phyloP scores from a whole-genome alignment of 92 coral and sea anemone genomes.

The Porites cylindrica region DNA sequence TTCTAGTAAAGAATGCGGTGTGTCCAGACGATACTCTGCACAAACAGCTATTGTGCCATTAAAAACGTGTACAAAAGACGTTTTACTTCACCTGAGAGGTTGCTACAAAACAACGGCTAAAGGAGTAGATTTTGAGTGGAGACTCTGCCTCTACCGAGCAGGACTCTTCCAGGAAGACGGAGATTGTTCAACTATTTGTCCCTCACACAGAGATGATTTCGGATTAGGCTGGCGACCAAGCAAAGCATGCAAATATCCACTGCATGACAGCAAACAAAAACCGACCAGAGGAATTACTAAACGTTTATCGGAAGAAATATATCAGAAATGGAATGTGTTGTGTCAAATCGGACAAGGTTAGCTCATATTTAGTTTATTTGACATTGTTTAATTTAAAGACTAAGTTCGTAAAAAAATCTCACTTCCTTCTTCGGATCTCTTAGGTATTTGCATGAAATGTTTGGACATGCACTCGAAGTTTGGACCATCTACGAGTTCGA shows the following conservation, averaged over 20 bases:
- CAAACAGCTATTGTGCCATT: too few species aligned
- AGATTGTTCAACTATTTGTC: constrained; percentile 19
- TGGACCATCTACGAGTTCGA: neutral
- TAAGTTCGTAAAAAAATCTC: too few species aligned
- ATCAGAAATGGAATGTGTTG: neutral
- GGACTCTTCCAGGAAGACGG: neutral
- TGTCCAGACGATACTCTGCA: too few species aligned
- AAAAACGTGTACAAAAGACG: too few species aligned
- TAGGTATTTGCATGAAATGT: too few species aligned
- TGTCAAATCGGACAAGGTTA: constrained; percentile 19
- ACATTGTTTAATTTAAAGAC: too few species aligned
- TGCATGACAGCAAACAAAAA: neutral
- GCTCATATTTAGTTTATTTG: neutral
- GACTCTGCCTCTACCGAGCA: neutral
- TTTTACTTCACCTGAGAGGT: too few species aligned
- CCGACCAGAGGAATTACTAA: neutral
- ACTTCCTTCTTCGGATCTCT: too few species aligned
- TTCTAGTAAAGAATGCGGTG: too few species aligned
- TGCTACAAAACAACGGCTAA: too few species aligned
- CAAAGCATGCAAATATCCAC: neutral
- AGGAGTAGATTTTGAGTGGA: neutral
- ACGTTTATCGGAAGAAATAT: neutral
- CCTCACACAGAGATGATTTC: constrained; percentile 1
- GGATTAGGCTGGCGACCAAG: constrained; percentile 4
- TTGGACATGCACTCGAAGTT: neutral